Conservation (phyloP, 2,888 invertebrate species). For the Ctena decussata region DNA sequence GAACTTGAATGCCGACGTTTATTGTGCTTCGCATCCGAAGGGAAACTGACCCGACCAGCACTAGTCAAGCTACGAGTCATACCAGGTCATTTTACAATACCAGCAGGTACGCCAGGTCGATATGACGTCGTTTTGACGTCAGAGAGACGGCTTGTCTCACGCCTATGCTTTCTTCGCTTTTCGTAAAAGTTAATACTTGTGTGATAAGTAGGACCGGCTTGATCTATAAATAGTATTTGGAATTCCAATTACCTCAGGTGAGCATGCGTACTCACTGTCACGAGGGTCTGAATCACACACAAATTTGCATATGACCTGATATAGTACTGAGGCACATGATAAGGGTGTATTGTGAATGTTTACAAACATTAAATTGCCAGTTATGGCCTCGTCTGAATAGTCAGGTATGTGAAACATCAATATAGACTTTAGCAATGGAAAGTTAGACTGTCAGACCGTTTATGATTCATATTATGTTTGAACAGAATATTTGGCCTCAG, state of each 20-base stretch:
- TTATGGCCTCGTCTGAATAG: neutral
- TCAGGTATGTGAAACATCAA: too few relatives aligned
- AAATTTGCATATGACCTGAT: neutral
- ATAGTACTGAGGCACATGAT: neutral
- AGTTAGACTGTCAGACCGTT: neutral
- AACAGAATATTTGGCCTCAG: neutral
- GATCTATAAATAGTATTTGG: neutral
- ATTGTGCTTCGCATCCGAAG: too few relatives aligned
- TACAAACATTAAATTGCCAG: neutral
- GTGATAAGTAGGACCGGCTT: neutral
- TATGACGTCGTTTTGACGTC: too few relatives aligned
- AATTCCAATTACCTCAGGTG: conserved; percentile 30
- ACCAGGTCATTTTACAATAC: neutral
- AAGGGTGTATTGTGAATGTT: neutral
- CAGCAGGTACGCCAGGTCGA: too few relatives aligned
- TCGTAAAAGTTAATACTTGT: neutral
- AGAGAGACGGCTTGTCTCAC: neutral
- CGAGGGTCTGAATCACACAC: conserved; percentile 47
- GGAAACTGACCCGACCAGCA: neutral
- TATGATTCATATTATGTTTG: neutral
- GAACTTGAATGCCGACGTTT: too few relatives aligned
- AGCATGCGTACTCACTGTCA: conserved; percentile 61
- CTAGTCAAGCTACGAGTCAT: neutral
- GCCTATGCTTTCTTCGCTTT: neutral
- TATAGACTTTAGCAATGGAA: conserved; percentile 8